Percentiles rank a stretch among this genome's conserved stretches.
Evolutionary conservation across 2,888 invertebrate species (phyloP).

Genomic region (Mystacides longicornis): DNA sequence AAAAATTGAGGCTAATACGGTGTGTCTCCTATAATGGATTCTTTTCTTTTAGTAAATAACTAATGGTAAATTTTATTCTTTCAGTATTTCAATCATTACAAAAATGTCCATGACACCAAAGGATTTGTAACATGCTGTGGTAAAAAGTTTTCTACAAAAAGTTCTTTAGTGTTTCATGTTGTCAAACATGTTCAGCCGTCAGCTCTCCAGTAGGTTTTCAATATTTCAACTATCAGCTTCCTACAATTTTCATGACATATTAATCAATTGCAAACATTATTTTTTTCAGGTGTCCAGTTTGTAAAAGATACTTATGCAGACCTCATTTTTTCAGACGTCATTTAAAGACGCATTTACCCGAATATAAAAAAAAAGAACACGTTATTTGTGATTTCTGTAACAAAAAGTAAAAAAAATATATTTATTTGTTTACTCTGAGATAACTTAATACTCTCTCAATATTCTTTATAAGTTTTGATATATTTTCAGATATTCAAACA

Average conservation of each 20-base stretch:
- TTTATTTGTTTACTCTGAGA: no score
- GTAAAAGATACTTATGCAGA: neutral
- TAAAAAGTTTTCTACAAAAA: neutral
- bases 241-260: no score
- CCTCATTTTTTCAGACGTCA: neutral
- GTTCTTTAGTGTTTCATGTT: neutral
- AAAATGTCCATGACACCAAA: neutral
- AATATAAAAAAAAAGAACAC: constrained; percentile 8
- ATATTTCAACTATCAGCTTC: neutral
- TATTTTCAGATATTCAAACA: no score
- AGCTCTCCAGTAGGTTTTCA: neutral
- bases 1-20: no score
- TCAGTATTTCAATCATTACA: neutral
- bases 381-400: constrained; percentile 11
- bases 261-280: no score
- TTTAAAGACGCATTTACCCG: neutral
- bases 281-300: neutral
- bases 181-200: neutral
- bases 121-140: constrained; percentile 2
- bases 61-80: neutral
- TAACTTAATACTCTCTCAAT: no score
- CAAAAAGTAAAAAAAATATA: constrained; percentile 12
- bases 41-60: neutral
- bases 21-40: neutral
- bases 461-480: neutral